Percentiles rank a stretch among this genome's conserved stretches.
Conservation (phyloP, 2,797 vertebrate species). For the Lutra lutra region DNA sequence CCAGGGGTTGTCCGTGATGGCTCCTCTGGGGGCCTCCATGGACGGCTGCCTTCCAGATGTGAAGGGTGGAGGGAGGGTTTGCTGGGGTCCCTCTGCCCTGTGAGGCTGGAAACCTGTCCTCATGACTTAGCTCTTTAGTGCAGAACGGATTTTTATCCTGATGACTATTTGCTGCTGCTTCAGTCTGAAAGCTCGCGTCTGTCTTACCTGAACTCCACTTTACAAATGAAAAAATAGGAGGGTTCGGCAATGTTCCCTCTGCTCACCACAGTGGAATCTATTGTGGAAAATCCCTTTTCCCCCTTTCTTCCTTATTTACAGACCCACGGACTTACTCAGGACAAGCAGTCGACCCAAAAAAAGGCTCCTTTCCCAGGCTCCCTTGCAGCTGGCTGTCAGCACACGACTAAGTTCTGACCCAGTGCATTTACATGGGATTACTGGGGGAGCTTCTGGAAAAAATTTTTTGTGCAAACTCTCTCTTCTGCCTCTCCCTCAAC, state of each 20-base stretch:
- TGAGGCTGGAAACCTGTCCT: background rate
- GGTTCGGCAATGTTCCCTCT: accelerated
- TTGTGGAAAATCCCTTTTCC: background rate
- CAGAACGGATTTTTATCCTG: background rate
- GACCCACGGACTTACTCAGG: background rate
- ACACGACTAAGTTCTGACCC: background rate
- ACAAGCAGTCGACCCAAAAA: background rate
- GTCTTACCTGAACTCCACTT: background rate
- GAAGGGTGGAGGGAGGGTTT: too few species aligned
- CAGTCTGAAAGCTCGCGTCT: background rate
- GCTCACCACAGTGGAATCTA: accelerated
- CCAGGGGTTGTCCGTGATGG: background rate
- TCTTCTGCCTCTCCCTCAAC: background rate
- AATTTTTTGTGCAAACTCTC: too few species aligned
- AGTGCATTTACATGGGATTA: background rate
- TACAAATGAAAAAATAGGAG: background rate
- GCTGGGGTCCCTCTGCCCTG: background rate
- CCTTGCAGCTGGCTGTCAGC: background rate
- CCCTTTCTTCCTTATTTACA: background rate
- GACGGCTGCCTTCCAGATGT: background rate
- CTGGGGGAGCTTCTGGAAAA: too few species aligned
- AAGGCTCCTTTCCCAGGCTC: background rate
- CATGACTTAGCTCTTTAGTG: background rate
- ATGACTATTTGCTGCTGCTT: background rate
- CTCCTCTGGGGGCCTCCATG: background rate